Evolutionary conservation across 1,140 invertebrate genomes (phyloP), one percentile per base, ranked within the genome.

Genomic region (Drosophila triauraria): DNA sequence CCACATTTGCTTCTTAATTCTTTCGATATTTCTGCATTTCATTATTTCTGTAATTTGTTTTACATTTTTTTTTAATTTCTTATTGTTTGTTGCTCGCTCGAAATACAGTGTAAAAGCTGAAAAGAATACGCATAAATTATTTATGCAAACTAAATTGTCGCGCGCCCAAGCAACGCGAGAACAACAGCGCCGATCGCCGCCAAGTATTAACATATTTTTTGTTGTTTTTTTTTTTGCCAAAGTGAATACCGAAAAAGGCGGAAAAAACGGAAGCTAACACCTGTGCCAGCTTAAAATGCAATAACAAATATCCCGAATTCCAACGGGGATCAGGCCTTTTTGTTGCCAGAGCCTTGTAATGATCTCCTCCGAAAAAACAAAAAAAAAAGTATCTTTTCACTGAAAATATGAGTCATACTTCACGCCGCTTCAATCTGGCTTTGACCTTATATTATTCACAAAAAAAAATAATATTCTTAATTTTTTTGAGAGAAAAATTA

Each of bases 71-170:
- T 59, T 27, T 30, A 2, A 9, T 54, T 40, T 56, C 35, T 15
- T 40, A 40, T 56, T 56, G 53, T 54, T 46, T 32, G 15, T 43
- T 30, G 15, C 25, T 50, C 6, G 2, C 20, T 27, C 1, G 7
- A 27, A 61, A 51, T 51, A 51, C 59, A n/a, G 42, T 30, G 51
- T 17, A 40, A 71, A 15, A 46, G 38, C 64, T 50, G 42, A 23
- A 50, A 59, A 70, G 48, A 53, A 54, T 32, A 50, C 59, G 63
- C 75, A 78, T 77, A 78, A 77, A 78, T 78, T 78, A 77, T 69
- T 78, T 78, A 78, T 78, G 75, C 63, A 50, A 69, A 77, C 75
- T 60, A 56, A 78, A 76, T 59, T 59, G 67, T 59, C 43, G 69
- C 69, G 44, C 43, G 68, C 35, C 68, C 38, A 25, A 38, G 23